These are phyloP conservation scores for Pemphredon lugubris DNA, from an alignment of 2,888 invertebrate species.

Conservation along the genomic window DNA sequence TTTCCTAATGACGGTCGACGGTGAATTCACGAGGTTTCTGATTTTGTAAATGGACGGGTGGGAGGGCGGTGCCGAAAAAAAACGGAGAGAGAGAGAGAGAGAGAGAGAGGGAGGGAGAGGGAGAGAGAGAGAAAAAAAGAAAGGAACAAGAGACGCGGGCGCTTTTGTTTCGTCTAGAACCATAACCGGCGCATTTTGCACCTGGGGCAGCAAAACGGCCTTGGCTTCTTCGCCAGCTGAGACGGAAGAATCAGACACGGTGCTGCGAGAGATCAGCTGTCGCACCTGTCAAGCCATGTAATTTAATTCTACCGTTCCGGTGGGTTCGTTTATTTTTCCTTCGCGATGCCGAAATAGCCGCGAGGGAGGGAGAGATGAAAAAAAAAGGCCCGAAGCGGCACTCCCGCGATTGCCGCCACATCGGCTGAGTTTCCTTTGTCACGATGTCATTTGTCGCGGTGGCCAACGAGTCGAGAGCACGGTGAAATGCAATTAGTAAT, in stretches of 20 bases:
- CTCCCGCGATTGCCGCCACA: neutral
- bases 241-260: slow-evolving; percentile 50
- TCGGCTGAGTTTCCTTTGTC: neutral
- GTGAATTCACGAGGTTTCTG: no score
- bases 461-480: neutral
- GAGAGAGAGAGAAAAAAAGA: slow-evolving; percentile 5
- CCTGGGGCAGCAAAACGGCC: slow-evolving; percentile 63
- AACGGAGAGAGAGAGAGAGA: neutral
- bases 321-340: slow-evolving; percentile 1
- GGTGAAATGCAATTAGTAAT: slow-evolving; percentile 11
- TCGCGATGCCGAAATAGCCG: neutral
- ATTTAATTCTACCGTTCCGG: slow-evolving; percentile 61
- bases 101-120: neutral
- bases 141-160: slow-evolving; percentile 17
- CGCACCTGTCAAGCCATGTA: slow-evolving; percentile 62
- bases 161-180: slow-evolving; percentile 58
- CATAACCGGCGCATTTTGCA: slow-evolving; percentile 62
- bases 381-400: no score
- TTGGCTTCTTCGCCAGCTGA: slow-evolving; percentile 56
- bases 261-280: slow-evolving; percentile 55
- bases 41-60: no score
- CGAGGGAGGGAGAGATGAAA: no score
- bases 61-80: no score
- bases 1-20: no score
- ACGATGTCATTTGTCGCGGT: neutral